A percentile compares a stretch with the other conserved stretches of the same genome.
These are phyloP conservation scores for Yasuhikotakia modesta DNA, from an alignment of 2,797 vertebrate species.

Conservation along the genomic window DNA sequence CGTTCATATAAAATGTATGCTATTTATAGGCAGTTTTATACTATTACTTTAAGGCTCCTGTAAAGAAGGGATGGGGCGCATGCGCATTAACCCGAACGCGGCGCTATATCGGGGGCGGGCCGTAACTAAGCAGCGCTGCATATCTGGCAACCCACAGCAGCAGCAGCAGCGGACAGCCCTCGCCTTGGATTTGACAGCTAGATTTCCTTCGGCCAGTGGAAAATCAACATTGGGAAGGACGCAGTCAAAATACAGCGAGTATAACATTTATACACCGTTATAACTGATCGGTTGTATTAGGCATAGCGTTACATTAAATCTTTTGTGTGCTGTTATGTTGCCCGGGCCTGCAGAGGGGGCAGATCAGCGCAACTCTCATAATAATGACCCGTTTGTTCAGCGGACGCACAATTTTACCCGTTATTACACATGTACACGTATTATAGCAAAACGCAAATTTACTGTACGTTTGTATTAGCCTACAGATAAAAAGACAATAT, in stretches of 20 bases:
- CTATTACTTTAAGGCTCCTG: neutral
- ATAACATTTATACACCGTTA: neutral
- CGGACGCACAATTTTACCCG: neutral
- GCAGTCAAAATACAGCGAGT: slow-evolving; percentile 71
- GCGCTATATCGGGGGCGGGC: slow-evolving; percentile 67
- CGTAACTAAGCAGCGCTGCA: slow-evolving; percentile 72
- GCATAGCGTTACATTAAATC: neutral
- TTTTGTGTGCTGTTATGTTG: slow-evolving; percentile 43
- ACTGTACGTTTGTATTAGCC: neutral
- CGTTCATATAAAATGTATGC: too few relatives aligned
- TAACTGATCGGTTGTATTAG: neutral
- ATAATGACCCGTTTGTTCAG: slow-evolving; percentile 60
- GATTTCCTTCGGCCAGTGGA: slow-evolving; percentile 57
- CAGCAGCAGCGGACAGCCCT: slow-evolving; percentile 59
- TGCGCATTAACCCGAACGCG: slow-evolving; percentile 60
- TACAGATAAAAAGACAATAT: neutral
- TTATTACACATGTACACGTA: neutral
- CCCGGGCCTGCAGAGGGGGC: slow-evolving; percentile 74
- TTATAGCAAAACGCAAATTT: neutral
- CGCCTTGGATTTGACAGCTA: slow-evolving; percentile 56
- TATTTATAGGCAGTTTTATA: too few relatives aligned
- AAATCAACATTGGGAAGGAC: slow-evolving; percentile 61
- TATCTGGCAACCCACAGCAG: slow-evolving; percentile 63
- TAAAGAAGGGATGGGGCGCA: slow-evolving; percentile 65
- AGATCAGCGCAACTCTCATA: slow-evolving; percentile 57